Conservation (phyloP, 2,888 invertebrate genomes). For the Teleiodes luculella region DNA sequence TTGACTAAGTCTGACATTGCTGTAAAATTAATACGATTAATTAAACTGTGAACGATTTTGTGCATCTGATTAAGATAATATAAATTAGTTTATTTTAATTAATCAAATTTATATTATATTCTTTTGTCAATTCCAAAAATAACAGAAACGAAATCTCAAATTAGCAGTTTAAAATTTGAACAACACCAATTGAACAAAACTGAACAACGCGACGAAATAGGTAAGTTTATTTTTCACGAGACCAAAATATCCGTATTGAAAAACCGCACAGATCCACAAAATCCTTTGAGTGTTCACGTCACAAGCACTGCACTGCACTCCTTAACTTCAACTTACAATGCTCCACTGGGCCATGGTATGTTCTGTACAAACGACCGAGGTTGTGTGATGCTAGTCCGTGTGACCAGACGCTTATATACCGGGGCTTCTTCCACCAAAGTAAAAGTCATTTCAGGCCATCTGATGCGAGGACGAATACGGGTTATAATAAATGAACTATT, state of each 20-base stretch:
- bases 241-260: neutral
- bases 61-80: neutral
- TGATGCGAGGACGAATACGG: slow-evolving; percentile 31
- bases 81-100: no score
- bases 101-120: no score
- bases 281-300: slow-evolving; percentile 1
- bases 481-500: slow-evolving; percentile 58
- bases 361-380: slow-evolving; percentile 47
- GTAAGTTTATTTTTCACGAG: neutral
- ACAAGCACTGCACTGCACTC: slow-evolving; percentile 63
- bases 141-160: neutral
- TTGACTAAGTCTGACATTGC: no score
- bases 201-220: neutral
- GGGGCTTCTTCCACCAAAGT: slow-evolving; percentile 63
- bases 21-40: no score
- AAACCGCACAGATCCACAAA: slow-evolving; percentile 7
- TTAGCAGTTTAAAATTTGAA: neutral
- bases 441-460: slow-evolving; percentile 59
- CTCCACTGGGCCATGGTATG: slow-evolving; percentile 69
- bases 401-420: slow-evolving; percentile 60
- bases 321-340: slow-evolving; percentile 60
- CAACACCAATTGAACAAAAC: neutral
- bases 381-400: slow-evolving; percentile 54
- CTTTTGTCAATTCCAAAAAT: no score
- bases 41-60: neutral